A percentile compares a stretch with the other conserved stretches of the same genome.
phyloP scores from a whole-genome alignment of 1,140 invertebrate species.

The Wasmannia auropunctata region DNA sequence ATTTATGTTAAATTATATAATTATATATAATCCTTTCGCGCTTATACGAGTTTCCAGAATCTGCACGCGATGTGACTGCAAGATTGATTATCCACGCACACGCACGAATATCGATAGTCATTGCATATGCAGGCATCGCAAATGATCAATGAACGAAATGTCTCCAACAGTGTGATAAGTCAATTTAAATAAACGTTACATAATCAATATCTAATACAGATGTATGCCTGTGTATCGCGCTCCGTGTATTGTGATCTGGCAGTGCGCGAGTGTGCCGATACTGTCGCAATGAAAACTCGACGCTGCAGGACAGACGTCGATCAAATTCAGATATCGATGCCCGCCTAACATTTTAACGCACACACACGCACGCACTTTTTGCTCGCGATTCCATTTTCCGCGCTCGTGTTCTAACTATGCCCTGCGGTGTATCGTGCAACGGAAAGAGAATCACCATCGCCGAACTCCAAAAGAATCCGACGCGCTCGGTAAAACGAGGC shows the following conservation, averaged over 20 bases:
- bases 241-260: background rate
- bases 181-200: slow-evolving; percentile 20
- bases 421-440: background rate
- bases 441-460: slow-evolving; percentile 37
- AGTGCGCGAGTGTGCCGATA: background rate
- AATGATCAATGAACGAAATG: background rate
- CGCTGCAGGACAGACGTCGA: background rate
- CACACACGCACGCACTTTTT: background rate
- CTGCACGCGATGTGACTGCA: background rate
- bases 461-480: slow-evolving; percentile 76
- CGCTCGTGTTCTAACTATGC: background rate
- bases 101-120: background rate
- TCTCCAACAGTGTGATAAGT: background rate
- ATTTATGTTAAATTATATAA: background rate
- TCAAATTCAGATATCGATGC: slow-evolving; percentile 2
- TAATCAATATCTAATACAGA: slow-evolving; percentile 19
- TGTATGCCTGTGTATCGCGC: background rate
- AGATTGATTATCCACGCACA: background rate
- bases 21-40: background rate
- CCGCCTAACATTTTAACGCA: background rate
- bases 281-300: background rate
- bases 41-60: background rate
- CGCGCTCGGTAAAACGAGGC: slow-evolving; percentile 70
- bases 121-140: background rate
- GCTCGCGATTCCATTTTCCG: background rate